phyloP scores from a whole-genome alignment of 2,888 invertebrate species.

The Amphipyra tragopoginis region DNA sequence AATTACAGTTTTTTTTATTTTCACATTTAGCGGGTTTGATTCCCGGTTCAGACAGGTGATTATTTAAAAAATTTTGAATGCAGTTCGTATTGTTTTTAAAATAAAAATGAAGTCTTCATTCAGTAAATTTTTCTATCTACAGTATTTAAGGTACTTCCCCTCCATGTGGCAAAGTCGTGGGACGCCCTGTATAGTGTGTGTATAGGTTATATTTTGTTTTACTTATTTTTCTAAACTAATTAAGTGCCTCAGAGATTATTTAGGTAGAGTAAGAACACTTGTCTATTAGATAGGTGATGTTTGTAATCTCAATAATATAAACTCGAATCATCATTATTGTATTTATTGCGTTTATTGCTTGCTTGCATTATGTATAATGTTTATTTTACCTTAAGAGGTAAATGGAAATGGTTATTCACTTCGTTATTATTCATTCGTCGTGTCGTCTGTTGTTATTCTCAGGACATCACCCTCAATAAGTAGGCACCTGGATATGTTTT shows the following conservation, averaged over 20 bases:
- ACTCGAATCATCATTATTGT: conserved; percentile 41
- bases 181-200: no score
- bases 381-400: conserved; percentile 46
- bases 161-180: no score
- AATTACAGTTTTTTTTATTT: no score
- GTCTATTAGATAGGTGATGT: conserved; percentile 55
- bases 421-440: conserved; percentile 45
- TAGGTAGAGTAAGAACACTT: conserved; percentile 55
- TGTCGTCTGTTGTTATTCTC: conserved; percentile 37
- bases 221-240: conserved; percentile 20
- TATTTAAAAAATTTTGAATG: no score
- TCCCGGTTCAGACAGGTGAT: no score
- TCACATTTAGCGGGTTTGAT: no score
- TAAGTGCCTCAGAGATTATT: conserved; percentile 63
- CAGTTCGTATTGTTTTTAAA: no score
- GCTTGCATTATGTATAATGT: conserved; percentile 28
- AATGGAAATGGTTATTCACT: conserved; percentile 32
- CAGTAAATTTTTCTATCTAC: no score
- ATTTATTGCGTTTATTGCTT: conserved; percentile 39
- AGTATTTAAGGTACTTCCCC: no score
- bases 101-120: no score
- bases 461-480: conserved; percentile 38
- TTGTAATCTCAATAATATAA: conserved; percentile 66
- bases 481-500: conserved; percentile 11
- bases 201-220: conserved; percentile 26